These are phyloP conservation scores for Tauraco erythrolophus DNA, from an alignment of 2,113 vertebrate genomes.

Conservation along the genomic window DNA sequence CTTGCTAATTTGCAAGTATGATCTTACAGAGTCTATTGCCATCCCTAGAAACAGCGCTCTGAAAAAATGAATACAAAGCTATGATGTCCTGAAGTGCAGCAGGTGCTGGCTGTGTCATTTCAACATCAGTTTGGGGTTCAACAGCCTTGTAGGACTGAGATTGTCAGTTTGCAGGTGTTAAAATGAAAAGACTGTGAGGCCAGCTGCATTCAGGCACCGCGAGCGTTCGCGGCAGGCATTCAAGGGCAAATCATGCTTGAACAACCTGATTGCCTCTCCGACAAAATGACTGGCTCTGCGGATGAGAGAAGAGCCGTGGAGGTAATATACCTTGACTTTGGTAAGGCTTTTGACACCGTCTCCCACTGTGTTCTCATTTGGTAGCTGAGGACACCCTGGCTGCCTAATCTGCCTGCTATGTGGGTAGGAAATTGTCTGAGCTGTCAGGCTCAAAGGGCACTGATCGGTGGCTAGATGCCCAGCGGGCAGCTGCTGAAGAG, in stretches of 20 bases:
- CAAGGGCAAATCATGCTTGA: conserved; percentile 60
- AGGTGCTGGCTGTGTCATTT: conserved; percentile 33
- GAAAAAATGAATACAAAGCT: background rate
- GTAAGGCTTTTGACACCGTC: conserved; percentile 27
- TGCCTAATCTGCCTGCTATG: background rate
- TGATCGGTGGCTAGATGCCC: background rate
- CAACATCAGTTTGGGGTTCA: conserved; percentile 38
- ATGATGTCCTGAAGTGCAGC: conserved; percentile 30
- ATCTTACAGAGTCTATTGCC: background rate
- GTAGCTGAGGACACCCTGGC: background rate
- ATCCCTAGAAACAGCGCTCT: background rate
- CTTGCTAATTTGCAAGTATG: background rate
- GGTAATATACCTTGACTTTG: conserved; percentile 65
- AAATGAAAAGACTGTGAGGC: conserved; percentile 56
- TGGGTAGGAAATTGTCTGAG: background rate
- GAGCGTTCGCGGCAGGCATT: conserved; percentile 36
- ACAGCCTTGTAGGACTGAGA: conserved; percentile 42
- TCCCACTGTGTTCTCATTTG: conserved; percentile 55
- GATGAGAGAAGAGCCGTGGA: background rate
- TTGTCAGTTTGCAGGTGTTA: conserved; percentile 58
- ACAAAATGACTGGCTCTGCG: conserved; percentile 31
- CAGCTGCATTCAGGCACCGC: conserved; percentile 19
- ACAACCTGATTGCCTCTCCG: conserved; percentile 41
- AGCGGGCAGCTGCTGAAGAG: background rate
- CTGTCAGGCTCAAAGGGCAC: background rate